A percentile compares a stretch with the other conserved stretches of the same genome.
Conservation (phyloP, 2,888 invertebrate genomes). For the Stramonita haemastoma region DNA sequence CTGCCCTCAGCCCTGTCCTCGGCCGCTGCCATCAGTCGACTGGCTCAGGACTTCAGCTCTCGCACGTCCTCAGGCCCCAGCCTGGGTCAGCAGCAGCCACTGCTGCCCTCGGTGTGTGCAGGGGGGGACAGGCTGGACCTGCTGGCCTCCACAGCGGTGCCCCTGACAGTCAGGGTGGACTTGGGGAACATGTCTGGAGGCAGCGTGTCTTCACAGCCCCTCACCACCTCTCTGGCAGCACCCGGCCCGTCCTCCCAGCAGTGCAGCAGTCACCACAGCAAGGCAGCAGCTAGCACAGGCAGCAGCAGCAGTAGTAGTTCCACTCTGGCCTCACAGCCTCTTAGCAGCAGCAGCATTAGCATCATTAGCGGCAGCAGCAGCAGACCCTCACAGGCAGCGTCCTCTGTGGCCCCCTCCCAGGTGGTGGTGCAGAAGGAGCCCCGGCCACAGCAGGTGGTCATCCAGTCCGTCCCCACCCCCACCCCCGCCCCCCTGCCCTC, state of each 20-base stretch:
- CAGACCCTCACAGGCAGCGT: slow-evolving; percentile 9
- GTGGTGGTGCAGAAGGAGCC: slow-evolving; percentile 18
- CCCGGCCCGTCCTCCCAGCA: neutral
- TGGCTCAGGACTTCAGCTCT: slow-evolving; percentile 12
- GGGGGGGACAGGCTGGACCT: neutral
- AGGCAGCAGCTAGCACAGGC: slow-evolving; percentile 7
- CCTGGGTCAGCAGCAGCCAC: neutral
- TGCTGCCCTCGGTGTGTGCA: neutral
- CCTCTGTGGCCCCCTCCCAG: neutral
- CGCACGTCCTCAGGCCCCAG: neutral
- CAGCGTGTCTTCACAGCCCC: neutral
- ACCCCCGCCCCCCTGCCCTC: neutral
- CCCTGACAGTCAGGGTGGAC: slow-evolving; percentile 12
- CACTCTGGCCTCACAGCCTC: neutral
- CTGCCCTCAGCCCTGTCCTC: slow-evolving; percentile 9
- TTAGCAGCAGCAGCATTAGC: neutral
- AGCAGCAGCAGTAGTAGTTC: neutral
- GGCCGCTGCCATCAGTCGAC: neutral
- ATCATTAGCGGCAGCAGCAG: too few species aligned
- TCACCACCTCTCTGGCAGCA: neutral
- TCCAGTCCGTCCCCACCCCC: neutral
- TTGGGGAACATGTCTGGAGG: slow-evolving; percentile 36
- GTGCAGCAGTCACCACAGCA: slow-evolving; percentile 4
- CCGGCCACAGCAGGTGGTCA: neutral
- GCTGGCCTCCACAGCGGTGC: neutral